Evolutionary conservation across 2,113 vertebrate species (phyloP).

Genomic region (Azemiops feae): DNA sequence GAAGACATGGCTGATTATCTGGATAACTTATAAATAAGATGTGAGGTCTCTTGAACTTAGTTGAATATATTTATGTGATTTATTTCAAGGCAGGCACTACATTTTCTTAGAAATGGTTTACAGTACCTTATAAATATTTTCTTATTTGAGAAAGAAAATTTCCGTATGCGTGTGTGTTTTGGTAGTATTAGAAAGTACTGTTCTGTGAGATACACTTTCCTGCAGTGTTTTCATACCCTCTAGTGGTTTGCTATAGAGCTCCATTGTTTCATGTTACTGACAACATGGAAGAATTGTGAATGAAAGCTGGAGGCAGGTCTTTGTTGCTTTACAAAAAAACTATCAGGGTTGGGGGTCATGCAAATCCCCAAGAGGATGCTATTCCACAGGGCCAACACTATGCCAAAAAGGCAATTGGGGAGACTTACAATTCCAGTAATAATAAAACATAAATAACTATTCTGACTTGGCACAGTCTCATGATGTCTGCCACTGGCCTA

Average conservation of each 20-base stretch:
- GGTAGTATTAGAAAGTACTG: background rate
- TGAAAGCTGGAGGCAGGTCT: background rate
- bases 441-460: background rate
- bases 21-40: background rate
- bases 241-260: background rate
- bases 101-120: background rate
- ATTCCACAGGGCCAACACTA: background rate
- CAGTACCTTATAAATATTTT: background rate
- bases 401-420: background rate
- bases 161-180: background rate
- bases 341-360: background rate
- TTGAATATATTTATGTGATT: background rate
- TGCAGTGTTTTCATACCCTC: conserved; percentile 12
- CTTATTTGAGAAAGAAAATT: background rate
- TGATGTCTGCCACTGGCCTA: background rate
- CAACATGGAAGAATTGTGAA: background rate
- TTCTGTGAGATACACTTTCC: background rate
- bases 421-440: background rate
- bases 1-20: background rate
- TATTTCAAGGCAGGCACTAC: background rate
- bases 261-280: background rate
- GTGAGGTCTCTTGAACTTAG: background rate
- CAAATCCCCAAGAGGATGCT: background rate
- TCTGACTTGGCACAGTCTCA: background rate
- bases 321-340: background rate